Evolutionary conservation across 1,140 invertebrate species (phyloP), one percentile per base, ranked within the genome.

Genomic region (Heterodera carotae): DNA sequence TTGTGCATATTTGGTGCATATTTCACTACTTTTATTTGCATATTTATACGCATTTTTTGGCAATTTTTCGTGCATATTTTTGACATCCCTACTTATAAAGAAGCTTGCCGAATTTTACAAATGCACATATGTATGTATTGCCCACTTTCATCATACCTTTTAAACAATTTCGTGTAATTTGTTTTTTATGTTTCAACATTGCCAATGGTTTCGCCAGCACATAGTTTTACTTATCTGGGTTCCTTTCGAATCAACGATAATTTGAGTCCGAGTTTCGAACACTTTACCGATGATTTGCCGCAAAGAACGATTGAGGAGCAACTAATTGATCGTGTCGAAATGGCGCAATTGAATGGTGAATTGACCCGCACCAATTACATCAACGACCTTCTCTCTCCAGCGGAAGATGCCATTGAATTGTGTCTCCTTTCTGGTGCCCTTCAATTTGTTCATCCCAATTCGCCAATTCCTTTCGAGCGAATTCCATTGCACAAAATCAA

Each of bases 401-500:
- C 5, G 60, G 60, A n/a, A n/a, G 39, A 66, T 66, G 25, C n/a
- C 2, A 66, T 66, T 66, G 62, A 34, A 31, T 66, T 66, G 62
- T 27, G 33, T 31, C 27, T 66, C 62, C 8, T 29, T 3, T 31
- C 29, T 10, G 33, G 62, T 27, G 10, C 29, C 22, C 62, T 66
- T 18, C 62, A 66, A 66, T 66, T 66, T 31, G 27, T 66, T 27
- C 27, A 31, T 29, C 12, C 10, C 62, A 15, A 29, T 29, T 66
- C 62, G 27, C 62, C 62, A 15, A 66, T 66, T 34, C 62, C 62
- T 12, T 66, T 66, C 22, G 62, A 66, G 33, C 62, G 62, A 66
- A 66, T 66, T 66, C 62, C 62, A 15, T 6, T 66, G 1, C 62
- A 66, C 27, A 66, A 66, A 34, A 66, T 66, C 33, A 34, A 29